A percentile compares a stretch with the other conserved stretches of the same genome.
Evolutionary conservation across 2,113 vertebrate species (phyloP).

Genomic region (Dipodomys spectabilis): DNA sequence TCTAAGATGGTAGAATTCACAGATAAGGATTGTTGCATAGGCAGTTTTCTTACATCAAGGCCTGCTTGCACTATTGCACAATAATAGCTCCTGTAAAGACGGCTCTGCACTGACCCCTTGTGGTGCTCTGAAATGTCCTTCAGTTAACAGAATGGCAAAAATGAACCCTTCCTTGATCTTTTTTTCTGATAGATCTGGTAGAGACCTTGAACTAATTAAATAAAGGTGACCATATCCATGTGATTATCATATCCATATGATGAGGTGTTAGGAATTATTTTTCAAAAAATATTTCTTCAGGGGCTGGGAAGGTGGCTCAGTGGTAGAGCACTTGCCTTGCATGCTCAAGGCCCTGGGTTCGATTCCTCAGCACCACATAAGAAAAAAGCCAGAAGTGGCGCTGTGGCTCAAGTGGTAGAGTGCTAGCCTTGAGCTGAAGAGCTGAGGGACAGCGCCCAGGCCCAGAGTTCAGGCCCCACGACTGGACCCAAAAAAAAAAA

Average conservation of each 20-base stretch:
- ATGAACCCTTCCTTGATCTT: not conserved
- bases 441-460: too few relatives aligned
- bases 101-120: constrained; percentile 69
- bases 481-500: not conserved
- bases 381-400: too few relatives aligned
- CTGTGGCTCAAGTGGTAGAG: too few relatives aligned
- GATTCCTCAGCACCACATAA: too few relatives aligned
- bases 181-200: not conserved
- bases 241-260: not conserved
- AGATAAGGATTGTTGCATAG: not conserved
- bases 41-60: not conserved
- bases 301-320: too few relatives aligned
- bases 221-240: not conserved
- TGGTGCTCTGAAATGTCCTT: not conserved
- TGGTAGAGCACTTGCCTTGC: too few relatives aligned
- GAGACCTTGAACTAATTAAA: constrained; percentile 33
- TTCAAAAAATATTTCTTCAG: too few relatives aligned
- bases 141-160: not conserved
- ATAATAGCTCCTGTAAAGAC: not conserved
- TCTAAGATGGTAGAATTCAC: constrained; percentile 30
- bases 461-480: too few relatives aligned
- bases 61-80: not conserved
- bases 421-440: too few relatives aligned
- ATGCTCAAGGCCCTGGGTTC: too few relatives aligned
- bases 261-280: not conserved